These are phyloP conservation scores for Adelges cooleyi DNA, from an alignment of 1,140 invertebrate species.

Conservation along the genomic window DNA sequence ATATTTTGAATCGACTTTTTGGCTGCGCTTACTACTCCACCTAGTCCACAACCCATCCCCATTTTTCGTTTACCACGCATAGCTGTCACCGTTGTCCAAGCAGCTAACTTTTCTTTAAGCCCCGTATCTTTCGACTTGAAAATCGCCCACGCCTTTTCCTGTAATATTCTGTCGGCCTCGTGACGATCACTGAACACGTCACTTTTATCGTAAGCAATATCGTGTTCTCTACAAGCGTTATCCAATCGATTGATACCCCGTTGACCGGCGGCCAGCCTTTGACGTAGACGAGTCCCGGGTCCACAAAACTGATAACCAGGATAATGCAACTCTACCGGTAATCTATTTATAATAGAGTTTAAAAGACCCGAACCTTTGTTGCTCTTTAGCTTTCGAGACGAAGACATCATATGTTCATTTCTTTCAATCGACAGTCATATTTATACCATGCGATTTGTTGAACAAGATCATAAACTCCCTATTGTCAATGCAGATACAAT, in stretches of 20 bases:
- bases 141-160: neutral
- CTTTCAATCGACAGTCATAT: no score
- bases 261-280: neutral
- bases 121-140: no score
- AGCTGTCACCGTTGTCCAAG: constrained; percentile 34
- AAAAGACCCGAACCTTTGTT: constrained; percentile 33
- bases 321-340: constrained; percentile 38
- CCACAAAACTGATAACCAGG: constrained; percentile 22
- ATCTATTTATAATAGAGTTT: constrained; percentile 38
- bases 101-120: constrained; percentile 36
- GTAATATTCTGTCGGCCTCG: neutral
- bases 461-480: no score
- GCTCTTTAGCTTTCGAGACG: no score
- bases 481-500: no score
- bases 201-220: no score
- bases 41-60: no score
- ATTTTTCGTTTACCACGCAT: constrained; percentile 37
- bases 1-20: no score
- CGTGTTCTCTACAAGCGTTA: neutral
- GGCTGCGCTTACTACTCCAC: no score
- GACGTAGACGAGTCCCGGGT: no score
- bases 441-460: no score
- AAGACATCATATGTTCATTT: no score
- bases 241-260: constrained; percentile 1
- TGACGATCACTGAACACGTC: neutral